phyloP scores from a whole-genome alignment of 2,797 vertebrate genomes.

The Melanotaenia parkinsoni region DNA sequence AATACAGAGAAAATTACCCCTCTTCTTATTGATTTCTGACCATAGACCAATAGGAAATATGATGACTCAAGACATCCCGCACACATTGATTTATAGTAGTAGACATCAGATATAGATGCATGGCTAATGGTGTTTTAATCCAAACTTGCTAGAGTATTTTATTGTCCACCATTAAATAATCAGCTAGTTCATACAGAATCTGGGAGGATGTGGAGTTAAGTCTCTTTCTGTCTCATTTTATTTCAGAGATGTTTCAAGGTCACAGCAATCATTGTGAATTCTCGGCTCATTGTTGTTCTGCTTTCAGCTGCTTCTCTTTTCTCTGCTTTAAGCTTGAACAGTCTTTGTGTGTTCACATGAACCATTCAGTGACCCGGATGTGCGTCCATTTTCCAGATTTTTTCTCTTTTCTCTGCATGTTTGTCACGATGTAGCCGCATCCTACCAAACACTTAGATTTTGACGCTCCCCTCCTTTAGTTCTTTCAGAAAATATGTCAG shows the following conservation, averaged over 20 bases:
- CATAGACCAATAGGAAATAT: constrained; percentile 49
- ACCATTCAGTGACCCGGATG: background rate
- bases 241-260: constrained; percentile 46
- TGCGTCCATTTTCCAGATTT: background rate
- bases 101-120: constrained; percentile 24
- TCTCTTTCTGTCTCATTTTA: constrained; percentile 14
- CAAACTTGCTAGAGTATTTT: constrained; percentile 5
- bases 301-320: constrained; percentile 19
- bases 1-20: constrained; percentile 56
- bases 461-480: constrained; percentile 6
- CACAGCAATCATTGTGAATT: constrained; percentile 33
- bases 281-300: constrained; percentile 8
- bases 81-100: constrained; percentile 27
- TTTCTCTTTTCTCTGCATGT: background rate
- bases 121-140: constrained; percentile 7
- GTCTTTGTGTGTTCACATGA: constrained; percentile 4
- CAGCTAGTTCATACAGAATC: constrained; percentile 1
- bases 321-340: background rate
- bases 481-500: constrained; percentile 37
- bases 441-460: background rate
- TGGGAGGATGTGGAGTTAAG: constrained; percentile 13
- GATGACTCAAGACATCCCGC: constrained; percentile 33
- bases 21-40: constrained; percentile 66
- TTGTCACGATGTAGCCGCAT: constrained; percentile 2
- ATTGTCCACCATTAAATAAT: constrained; percentile 3